Conservation (phyloP, 2,797 vertebrate genomes). For the Hyperoplus lanceolatus region DNA sequence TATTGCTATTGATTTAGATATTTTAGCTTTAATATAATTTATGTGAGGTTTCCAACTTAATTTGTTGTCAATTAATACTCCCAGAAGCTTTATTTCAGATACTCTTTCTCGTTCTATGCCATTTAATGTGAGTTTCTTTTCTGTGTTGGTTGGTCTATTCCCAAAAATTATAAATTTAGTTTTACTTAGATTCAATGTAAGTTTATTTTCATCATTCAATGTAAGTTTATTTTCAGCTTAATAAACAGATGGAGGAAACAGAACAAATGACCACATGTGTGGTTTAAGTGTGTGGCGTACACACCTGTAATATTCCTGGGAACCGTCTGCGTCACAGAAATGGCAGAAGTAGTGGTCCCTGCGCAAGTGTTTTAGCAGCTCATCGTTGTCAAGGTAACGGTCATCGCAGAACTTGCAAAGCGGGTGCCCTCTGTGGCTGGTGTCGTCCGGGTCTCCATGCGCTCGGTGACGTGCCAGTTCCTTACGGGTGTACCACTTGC, state of each 20-base stretch:
- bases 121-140: no score
- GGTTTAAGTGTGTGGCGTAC: not conserved
- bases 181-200: no score
- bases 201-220: no score
- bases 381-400: conserved; percentile 96
- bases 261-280: not conserved
- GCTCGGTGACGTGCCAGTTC: conserved; percentile 96
- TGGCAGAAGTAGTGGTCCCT: conserved; percentile 99
- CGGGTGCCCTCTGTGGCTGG: conserved; percentile 96
- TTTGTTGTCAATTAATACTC: no score
- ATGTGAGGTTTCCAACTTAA: no score
- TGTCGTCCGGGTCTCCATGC: conserved; percentile 96
- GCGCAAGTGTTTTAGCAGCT: conserved; percentile 95
- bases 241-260: not conserved
- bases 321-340: conserved; percentile 97
- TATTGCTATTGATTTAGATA: no score
- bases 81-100: no score
- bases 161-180: no score
- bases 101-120: no score
- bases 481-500: conserved; percentile 97
- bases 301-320: conserved; percentile 98
- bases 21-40: no score
- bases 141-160: no score
- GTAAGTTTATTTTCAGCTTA: no score
- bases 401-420: conserved; percentile 98